Evolutionary conservation across 2,888 invertebrate genomes (phyloP).

Genomic region (Trichogramma dendrolimi): DNA sequence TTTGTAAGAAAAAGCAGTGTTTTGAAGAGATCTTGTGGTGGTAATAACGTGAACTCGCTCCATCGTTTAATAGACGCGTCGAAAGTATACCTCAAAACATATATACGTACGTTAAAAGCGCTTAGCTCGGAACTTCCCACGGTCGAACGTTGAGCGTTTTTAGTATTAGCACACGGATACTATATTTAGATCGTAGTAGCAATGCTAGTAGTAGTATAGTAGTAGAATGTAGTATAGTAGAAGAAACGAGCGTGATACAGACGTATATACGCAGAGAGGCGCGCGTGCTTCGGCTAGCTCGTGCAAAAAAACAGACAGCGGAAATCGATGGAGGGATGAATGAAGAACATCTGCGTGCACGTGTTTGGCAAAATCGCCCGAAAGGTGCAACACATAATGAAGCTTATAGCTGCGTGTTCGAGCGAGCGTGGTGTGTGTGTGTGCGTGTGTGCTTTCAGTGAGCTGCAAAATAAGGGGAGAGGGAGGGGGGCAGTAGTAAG

Average conservation of each 20-base stretch:
- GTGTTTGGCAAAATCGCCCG: conserved; percentile 21
- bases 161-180: conserved; percentile 9
- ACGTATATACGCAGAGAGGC: conserved; percentile 21
- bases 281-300: neutral
- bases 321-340: conserved; percentile 27
- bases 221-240: neutral
- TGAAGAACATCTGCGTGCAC: conserved; percentile 18
- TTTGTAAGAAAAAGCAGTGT: too few relatives aligned
- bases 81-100: too few relatives aligned
- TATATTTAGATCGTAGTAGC: neutral
- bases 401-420: neutral
- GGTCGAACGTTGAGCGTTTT: conserved; percentile 28
- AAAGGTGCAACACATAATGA: conserved; percentile 5
- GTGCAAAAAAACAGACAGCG: conserved; percentile 17
- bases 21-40: too few relatives aligned
- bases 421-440: neutral
- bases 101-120: too few relatives aligned
- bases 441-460: neutral
- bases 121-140: conserved; percentile 37
- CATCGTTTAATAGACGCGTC: too few relatives aligned
- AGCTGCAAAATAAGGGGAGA: conserved; percentile 22
- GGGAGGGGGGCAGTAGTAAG: conserved; percentile 25
- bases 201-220: conserved; percentile 12
- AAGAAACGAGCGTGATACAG: conserved; percentile 11
- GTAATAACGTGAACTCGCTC: too few relatives aligned